Conservation (phyloP, 2,888 invertebrate species). For the Sesia apiformis region DNA sequence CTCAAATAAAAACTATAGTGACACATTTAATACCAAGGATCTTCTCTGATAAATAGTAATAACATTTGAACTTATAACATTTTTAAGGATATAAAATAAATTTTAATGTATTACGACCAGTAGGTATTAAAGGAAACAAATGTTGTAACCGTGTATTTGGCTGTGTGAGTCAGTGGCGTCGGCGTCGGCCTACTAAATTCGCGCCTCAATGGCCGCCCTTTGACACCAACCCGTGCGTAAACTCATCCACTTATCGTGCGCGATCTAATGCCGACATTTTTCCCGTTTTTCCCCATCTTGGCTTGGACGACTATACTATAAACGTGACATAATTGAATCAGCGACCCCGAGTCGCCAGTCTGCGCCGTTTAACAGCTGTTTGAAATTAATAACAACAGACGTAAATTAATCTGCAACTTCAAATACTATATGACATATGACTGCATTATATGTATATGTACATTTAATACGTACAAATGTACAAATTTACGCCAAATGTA, state of each 20-base stretch:
- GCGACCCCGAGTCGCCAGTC: constrained; percentile 34
- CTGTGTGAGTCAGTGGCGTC: background rate
- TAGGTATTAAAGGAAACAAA: too few relatives aligned
- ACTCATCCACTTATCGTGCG: constrained; percentile 69
- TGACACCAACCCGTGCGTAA: constrained; percentile 67
- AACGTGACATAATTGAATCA: constrained; percentile 69
- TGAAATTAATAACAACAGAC: constrained; percentile 61
- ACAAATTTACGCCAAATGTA: too few relatives aligned
- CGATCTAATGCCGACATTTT: constrained; percentile 68
- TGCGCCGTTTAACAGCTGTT: constrained; percentile 15
- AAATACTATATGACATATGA: background rate
- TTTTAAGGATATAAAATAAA: too few relatives aligned
- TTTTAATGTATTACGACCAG: background rate
- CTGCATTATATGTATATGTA: too few relatives aligned
- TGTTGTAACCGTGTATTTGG: background rate
- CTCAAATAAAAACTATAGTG: too few relatives aligned
- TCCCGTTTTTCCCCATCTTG: constrained; percentile 68
- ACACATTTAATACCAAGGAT: too few relatives aligned
- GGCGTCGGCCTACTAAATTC: constrained; percentile 14
- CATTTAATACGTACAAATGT: too few relatives aligned
- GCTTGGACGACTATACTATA: constrained; percentile 46
- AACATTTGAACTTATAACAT: too few relatives aligned
- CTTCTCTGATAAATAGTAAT: too few relatives aligned
- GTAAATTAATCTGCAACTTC: background rate
- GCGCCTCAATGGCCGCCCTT: constrained; percentile 58